phyloP scores from a whole-genome alignment of 2,888 invertebrate genomes.

The Rosalia funebris region DNA sequence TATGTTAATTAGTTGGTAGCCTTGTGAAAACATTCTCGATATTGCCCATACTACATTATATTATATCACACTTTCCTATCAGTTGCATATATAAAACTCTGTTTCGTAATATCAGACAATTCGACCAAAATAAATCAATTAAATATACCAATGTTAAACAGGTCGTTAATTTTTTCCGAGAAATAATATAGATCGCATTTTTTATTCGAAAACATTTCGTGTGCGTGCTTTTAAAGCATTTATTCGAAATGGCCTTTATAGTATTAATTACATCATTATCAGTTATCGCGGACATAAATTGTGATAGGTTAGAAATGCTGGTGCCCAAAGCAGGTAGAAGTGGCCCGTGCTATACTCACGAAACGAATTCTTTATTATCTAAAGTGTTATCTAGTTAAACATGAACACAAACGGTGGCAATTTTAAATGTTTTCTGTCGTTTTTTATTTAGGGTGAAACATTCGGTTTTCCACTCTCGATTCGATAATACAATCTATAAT shows the following conservation, averaged over 20 bases:
- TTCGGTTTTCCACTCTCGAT: background rate
- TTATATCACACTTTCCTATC: background rate
- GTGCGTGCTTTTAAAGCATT: slow-evolving; percentile 17
- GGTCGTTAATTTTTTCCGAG: background rate
- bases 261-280: slow-evolving; percentile 35
- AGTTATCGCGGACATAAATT: slow-evolving; percentile 31
- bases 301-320: slow-evolving; percentile 29
- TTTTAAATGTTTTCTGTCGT: slow-evolving; percentile 23
- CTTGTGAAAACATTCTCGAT: too few species aligned
- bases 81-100: background rate
- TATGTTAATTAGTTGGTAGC: too few species aligned
- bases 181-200: background rate
- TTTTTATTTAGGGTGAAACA: slow-evolving; percentile 12
- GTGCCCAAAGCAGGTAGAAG: slow-evolving; percentile 17
- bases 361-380: slow-evolving; percentile 16
- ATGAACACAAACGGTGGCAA: slow-evolving; percentile 23
- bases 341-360: slow-evolving; percentile 11
- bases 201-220: background rate
- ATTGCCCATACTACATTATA: too few species aligned
- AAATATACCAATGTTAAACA: background rate
- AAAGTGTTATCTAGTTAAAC: slow-evolving; percentile 22
- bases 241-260: slow-evolving; percentile 27
- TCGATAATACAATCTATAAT: slow-evolving; percentile 11
- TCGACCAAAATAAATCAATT: slow-evolving; percentile 1
- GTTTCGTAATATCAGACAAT: background rate